A percentile compares a stretch with the other conserved stretches of the same genome.
Evolutionary conservation across 2,888 invertebrate species (phyloP).

Genomic region (Caenorhabditis macrosperma): DNA sequence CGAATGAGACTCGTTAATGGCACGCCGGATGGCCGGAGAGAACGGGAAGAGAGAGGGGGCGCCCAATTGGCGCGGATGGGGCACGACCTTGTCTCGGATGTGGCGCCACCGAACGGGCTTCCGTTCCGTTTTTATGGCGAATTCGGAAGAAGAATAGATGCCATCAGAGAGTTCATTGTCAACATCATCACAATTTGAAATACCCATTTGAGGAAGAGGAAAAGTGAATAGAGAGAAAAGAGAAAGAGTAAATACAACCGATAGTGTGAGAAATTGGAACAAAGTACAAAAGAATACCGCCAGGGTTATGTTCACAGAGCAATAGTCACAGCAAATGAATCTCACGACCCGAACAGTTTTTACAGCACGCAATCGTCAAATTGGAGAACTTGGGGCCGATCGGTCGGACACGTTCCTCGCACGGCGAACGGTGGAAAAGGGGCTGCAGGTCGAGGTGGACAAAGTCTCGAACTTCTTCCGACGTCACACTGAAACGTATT

Average conservation of each 20-base stretch:
- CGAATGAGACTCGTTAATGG: not conserved
- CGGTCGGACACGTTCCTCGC: conserved; percentile 62
- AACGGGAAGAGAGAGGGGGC: conserved; percentile 18
- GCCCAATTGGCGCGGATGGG: conserved; percentile 53
- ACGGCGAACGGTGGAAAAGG: conserved; percentile 67
- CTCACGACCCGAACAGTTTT: conserved; percentile 69
- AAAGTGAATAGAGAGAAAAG: not conserved
- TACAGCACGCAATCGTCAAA: conserved; percentile 72
- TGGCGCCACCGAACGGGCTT: conserved; percentile 7
- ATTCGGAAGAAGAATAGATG: not conserved
- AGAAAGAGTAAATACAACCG: not conserved
- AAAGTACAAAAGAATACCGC: not conserved
- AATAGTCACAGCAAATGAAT: conserved; percentile 55
- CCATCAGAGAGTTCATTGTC: not conserved
- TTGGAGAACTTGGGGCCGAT: conserved; percentile 62
- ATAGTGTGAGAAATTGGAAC: not conserved
- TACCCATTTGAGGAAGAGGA: not conserved
- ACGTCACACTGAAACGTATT: conserved; percentile 39
- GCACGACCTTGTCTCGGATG: conserved; percentile 28
- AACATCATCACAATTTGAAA: conserved; percentile 28
- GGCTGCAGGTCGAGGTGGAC: conserved; percentile 45
- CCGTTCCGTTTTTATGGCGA: conserved; percentile 22
- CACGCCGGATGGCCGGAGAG: conserved; percentile 10
- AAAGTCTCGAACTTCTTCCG: conserved; percentile 43
- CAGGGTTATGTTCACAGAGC: not conserved